Evolutionary conservation across 2,888 invertebrate species (phyloP), one percentile per base, ranked within the genome.

Genomic region (Seira sanloemensis): DNA sequence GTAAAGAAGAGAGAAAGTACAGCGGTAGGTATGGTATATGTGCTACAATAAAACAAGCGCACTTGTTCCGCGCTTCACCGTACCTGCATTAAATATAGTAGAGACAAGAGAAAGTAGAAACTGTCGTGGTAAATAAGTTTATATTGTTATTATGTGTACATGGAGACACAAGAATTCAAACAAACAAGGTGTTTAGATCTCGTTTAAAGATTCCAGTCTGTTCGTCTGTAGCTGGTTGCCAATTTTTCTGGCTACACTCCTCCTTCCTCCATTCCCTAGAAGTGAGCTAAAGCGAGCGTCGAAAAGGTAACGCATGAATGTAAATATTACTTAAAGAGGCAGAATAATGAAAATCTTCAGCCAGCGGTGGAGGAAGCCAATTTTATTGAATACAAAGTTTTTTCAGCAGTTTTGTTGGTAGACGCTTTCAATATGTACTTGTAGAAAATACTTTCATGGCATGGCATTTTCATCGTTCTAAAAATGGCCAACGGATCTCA

Each of bases 301-400:
- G 37, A 37, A 50, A 75, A 75, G 74, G 67, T 65, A 66, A 46
- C 46, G 74, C 27, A 75, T 66, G 24, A 5, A 66, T 46, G 67
- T 75, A 75, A 66, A 75, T 75, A 65, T 75, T 75, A 66, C 75
- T 75, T 75, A 75, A 75, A 75, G 65, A 75, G 75, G 66, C 75
- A 75, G 67, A 75, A 66, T 75, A 75, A 75, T 75, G 75, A 75
- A 37, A 66, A 75, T 75, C 66, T 21, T 67, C 75, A 37, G 19
- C 21, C 62, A 74, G 75, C 18, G 23, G 19, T 58, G 46, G 73
- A 54, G 27, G 58, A 73, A 73, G 75, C 75, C 75, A 75, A 66
- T 66, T 75, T 75, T 66, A 75, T 66, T 66, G 75, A 75, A 75
- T 66, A 46, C 12, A 75, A 37, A 24, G 18, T 2, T 9, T 5